Percentiles rank a stretch among this genome's conserved stretches.
Conservation (phyloP, 1,140 invertebrate genomes). For the Ceratitis capitata region DNA sequence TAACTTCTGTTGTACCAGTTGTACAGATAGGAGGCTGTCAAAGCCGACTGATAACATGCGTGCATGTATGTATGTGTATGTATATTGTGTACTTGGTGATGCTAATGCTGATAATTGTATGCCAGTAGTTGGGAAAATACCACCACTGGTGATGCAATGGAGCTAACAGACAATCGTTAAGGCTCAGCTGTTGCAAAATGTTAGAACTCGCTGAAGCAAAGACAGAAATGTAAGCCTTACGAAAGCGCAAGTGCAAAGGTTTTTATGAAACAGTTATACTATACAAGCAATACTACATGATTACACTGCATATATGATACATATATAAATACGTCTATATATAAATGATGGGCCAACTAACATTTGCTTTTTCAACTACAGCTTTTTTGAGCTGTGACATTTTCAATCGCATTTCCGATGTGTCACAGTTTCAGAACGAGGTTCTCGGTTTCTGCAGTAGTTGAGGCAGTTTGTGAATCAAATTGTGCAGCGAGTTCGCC, state of each 20-base stretch:
- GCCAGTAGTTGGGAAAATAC: not conserved
- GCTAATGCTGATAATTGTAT: not conserved
- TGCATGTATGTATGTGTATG: not conserved
- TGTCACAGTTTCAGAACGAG: no score
- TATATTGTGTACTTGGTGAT: not conserved
- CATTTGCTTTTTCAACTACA: no score
- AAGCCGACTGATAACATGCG: not conserved
- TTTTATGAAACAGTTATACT: not conserved
- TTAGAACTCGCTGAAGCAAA: no score
- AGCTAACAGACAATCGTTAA: not conserved
- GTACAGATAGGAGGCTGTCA: not conserved
- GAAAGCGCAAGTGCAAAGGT: constrained; percentile 14
- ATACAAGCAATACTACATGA: no score
- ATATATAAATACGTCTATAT: not conserved
- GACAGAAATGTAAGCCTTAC: not conserved
- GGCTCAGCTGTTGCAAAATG: not conserved
- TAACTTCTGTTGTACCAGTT: not conserved
- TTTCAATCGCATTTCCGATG: no score
- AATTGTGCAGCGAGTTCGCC: no score
- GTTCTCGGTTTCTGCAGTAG: no score
- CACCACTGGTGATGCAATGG: not conserved
- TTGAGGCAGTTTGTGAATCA: no score
- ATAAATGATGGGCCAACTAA: no score
- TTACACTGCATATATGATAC: not conserved
- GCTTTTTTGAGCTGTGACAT: no score